These are phyloP conservation scores for Euthynnus affinis DNA, from an alignment of 2,797 vertebrate genomes.

Conservation along the genomic window DNA sequence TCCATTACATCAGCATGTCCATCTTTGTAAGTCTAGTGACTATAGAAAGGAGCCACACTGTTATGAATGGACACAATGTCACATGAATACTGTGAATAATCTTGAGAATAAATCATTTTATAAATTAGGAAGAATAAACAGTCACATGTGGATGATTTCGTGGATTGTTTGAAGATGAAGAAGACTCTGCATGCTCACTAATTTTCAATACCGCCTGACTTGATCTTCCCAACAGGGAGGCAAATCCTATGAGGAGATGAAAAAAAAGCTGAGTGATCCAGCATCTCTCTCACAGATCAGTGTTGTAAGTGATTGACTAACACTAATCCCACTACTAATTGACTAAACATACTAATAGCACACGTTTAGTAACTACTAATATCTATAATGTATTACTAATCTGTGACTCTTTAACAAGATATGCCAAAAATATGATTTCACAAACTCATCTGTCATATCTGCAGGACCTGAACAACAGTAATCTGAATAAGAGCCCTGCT, in stretches of 20 bases:
- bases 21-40: not conserved
- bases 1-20: not conserved
- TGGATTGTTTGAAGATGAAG: slow-evolving; percentile 28
- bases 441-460: not conserved
- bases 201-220: slow-evolving; percentile 38
- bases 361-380: slow-evolving; percentile 4
- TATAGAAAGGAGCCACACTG: not conserved
- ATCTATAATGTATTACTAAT: slow-evolving; percentile 14
- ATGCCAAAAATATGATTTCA: not conserved
- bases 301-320: slow-evolving; percentile 86
- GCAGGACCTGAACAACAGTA: slow-evolving; percentile 88
- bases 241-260: slow-evolving; percentile 90
- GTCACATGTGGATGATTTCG: slow-evolving; percentile 17
- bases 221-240: slow-evolving; percentile 85
- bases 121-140: not conserved
- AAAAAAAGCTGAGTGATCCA: slow-evolving; percentile 84
- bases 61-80: slow-evolving; percentile 7
- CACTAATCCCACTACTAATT: slow-evolving; percentile 44
- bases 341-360: slow-evolving; percentile 22
- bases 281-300: slow-evolving; percentile 87
- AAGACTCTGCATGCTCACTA: slow-evolving; percentile 27
- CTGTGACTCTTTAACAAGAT: not conserved
- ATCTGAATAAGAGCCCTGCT: slow-evolving; percentile 72
- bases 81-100: slow-evolving; percentile 12
- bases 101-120: slow-evolving; percentile 11